Conservation (phyloP, 2,797 vertebrate genomes). For the Pangasius larnaudii region DNA sequence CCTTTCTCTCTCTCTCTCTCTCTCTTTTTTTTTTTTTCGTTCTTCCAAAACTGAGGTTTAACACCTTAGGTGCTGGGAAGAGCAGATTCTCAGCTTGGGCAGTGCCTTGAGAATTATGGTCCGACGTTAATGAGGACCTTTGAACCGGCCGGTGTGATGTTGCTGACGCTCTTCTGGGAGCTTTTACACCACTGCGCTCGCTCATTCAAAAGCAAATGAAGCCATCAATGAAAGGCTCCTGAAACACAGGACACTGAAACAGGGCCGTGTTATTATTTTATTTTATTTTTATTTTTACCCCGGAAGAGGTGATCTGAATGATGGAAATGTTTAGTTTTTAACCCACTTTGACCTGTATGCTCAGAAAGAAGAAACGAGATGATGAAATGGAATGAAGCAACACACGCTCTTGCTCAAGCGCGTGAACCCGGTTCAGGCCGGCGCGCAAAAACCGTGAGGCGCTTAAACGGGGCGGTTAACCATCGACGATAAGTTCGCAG, state of each 20-base stretch:
- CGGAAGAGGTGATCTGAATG: neutral
- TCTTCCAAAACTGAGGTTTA: conserved; percentile 67
- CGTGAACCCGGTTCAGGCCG: neutral
- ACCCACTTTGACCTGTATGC: neutral
- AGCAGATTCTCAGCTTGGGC: conserved; percentile 61
- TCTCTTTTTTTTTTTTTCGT: conserved; percentile 54
- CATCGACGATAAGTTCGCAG: conserved; percentile 56
- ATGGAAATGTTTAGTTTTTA: neutral
- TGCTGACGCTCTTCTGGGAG: neutral
- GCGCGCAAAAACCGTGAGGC: conserved; percentile 13
- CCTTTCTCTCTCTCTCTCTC: conserved; percentile 63
- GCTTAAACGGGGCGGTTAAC: neutral
- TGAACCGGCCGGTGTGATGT: neutral
- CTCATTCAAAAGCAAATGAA: conserved; percentile 22
- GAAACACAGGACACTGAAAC: too few species aligned
- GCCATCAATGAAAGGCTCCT: neutral
- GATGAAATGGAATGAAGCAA: conserved; percentile 20
- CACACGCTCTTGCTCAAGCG: neutral
- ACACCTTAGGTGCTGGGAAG: conserved; percentile 70
- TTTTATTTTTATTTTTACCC: too few species aligned
- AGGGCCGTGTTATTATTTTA: neutral
- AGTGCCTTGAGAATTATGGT: conserved; percentile 44
- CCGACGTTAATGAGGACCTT: conserved; percentile 10
- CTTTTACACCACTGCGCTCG: neutral
- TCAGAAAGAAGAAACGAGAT: neutral